A percentile compares a stretch with the other conserved stretches of the same genome.
Evolutionary conservation across 1,140 invertebrate genomes (phyloP).

Genomic region (Steinernema khuongi): DNA sequence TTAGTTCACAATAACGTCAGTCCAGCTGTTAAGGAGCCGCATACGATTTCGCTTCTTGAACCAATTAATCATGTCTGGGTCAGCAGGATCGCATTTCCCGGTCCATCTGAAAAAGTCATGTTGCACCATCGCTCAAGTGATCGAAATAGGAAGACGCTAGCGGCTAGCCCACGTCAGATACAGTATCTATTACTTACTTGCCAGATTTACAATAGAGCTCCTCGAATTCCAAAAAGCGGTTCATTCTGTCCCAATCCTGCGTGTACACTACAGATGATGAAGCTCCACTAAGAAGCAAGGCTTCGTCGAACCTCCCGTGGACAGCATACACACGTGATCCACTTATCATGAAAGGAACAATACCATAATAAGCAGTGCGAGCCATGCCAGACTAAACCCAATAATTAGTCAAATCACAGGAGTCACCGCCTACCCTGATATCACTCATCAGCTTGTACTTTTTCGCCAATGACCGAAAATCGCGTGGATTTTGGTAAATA

Average conservation of each 20-base stretch:
- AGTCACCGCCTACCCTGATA: conserved; percentile 36
- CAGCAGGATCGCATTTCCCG: conserved; percentile 53
- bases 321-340: conserved; percentile 42
- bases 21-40: conserved; percentile 48
- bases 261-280: conserved; percentile 33
- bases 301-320: conserved; percentile 36
- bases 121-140: background rate
- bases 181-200: conserved; percentile 43
- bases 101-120: conserved; percentile 39
- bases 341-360: conserved; percentile 44
- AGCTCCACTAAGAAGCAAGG: conserved; percentile 19
- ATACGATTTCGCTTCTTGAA: conserved; percentile 39
- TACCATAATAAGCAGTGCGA: conserved; percentile 49
- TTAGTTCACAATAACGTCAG: conserved; percentile 47
- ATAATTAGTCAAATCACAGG: background rate
- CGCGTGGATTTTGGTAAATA: conserved; percentile 43
- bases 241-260: conserved; percentile 48
- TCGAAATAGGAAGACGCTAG: background rate
- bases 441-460: conserved; percentile 52
- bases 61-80: conserved; percentile 49
- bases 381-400: conserved; percentile 44
- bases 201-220: conserved; percentile 46
- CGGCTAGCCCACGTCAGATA: background rate
- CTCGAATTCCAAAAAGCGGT: conserved; percentile 49
- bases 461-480: conserved; percentile 45